Percentiles rank a stretch among this genome's conserved stretches.
Conservation (phyloP, 2,888 invertebrate genomes). For the Stratiomys singularior region DNA sequence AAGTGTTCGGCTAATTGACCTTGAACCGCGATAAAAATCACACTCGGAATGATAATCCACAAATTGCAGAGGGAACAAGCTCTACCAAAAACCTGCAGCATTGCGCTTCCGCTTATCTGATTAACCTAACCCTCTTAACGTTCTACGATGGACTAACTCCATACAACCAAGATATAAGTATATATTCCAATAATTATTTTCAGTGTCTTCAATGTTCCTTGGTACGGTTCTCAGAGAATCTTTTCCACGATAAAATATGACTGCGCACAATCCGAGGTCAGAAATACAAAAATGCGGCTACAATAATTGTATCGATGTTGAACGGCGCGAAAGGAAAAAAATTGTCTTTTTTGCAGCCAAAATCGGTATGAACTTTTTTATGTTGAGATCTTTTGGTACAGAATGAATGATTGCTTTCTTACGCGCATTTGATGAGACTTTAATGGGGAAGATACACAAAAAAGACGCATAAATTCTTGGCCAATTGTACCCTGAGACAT, state of each 20-base stretch:
- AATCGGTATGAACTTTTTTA: background rate
- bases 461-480: too few species aligned
- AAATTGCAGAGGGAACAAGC: background rate
- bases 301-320: conserved; percentile 24
- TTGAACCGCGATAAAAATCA: background rate
- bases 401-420: background rate
- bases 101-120: background rate
- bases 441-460: too few species aligned
- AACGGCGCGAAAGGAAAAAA: background rate
- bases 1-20: conserved; percentile 26
- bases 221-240: background rate
- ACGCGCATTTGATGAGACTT: background rate
- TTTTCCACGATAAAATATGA: conserved; percentile 4
- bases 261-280: conserved; percentile 28
- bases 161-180: background rate
- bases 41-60: background rate
- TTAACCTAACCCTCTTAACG: background rate
- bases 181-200: background rate
- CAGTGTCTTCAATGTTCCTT: background rate
- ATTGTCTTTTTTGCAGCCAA: background rate
- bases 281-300: background rate
- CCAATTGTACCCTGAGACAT: too few species aligned
- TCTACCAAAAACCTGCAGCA: background rate
- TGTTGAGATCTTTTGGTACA: background rate
- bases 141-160: conserved; percentile 10